Evolutionary conservation across 1,140 invertebrate species (phyloP).

Genomic region (Drosophila baimaii): DNA sequence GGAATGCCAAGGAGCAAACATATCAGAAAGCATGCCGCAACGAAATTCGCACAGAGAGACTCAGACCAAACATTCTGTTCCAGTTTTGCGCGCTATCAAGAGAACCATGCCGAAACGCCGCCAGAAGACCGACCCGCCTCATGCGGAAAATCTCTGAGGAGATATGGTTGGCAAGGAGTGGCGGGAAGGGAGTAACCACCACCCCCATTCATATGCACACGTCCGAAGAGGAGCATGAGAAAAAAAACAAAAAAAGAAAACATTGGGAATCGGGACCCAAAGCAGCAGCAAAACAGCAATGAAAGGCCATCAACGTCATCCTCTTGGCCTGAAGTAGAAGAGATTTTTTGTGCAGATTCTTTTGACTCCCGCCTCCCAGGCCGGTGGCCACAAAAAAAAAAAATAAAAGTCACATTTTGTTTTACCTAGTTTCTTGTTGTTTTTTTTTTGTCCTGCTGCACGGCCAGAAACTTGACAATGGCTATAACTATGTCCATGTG

Average conservation of each 20-base stretch:
- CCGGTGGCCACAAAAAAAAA: conserved; percentile 24
- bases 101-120: conserved; percentile 9
- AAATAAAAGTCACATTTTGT: conserved; percentile 24
- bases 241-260: conserved; percentile 14
- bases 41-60: not conserved
- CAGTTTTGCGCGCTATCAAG: conserved; percentile 6
- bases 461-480: conserved; percentile 64
- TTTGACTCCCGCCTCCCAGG: conserved; percentile 26
- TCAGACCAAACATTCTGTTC: conserved; percentile 8
- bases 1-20: too few relatives aligned
- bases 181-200: not conserved
- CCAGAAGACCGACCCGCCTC: not conserved
- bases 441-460: conserved; percentile 16
- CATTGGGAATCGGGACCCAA: conserved; percentile 31
- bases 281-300: conserved; percentile 37
- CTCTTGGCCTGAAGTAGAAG: conserved; percentile 44
- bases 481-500: conserved; percentile 38
- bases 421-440: conserved; percentile 16
- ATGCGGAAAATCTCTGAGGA: conserved; percentile 17
- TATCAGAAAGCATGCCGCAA: not conserved
- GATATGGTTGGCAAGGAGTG: not conserved
- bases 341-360: conserved; percentile 32
- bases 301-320: conserved; percentile 51
- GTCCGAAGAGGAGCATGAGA: not conserved
- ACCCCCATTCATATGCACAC: conserved; percentile 17